Evolutionary conservation across 2,797 vertebrate species (phyloP), one percentile per base, ranked within the genome.

Genomic region (Periparus ater): DNA sequence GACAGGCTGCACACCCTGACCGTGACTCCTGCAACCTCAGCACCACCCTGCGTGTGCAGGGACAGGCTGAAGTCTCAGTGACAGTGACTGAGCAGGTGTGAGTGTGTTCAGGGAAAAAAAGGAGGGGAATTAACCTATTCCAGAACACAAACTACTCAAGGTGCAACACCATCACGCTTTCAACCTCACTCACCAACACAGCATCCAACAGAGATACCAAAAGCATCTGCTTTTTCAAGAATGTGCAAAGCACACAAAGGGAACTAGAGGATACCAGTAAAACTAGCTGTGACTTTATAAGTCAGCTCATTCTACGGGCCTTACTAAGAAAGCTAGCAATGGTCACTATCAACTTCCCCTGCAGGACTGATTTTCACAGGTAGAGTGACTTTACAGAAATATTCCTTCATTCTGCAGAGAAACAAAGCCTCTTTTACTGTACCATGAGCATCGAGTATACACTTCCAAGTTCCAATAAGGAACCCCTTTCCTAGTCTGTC

Each of bases 1-100:
- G n/a, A 26, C 2, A 7, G 50, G 21, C 70, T 89, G 60, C 48
- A 89, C 45, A 55, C n/a, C 40, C 77, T 7, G 53, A 45, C 44
- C 60, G 0, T n/a, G 72, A 96, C 91, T 94, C 68, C 18, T 70
- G 58, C 80, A 81, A 63, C 71, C 62, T 5, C 76, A 96, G 76
- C 53, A 77, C 55, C 79, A 36, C 70, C 79, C 90, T 32, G 62
- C 1, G 2, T 2, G 29, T 29, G 55, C 66, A 66, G 29, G 26
- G 90, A 66, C 36, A 51, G 78, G 38, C 89, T 94, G 17, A 74
- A 89, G 45, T 18, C 48, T 34, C 21, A 34, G 65, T 7, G 58
- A 77, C 77, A 68, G 38, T 30, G 70, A 57, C 32, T 44, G 73
- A 81, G 44, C 2, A 10, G 30, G 25, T 6, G 6, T 4, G 22